Evolutionary conservation across 1,140 invertebrate species (phyloP), one percentile per base, ranked within the genome.

Genomic region (Anthonomus grandis): DNA sequence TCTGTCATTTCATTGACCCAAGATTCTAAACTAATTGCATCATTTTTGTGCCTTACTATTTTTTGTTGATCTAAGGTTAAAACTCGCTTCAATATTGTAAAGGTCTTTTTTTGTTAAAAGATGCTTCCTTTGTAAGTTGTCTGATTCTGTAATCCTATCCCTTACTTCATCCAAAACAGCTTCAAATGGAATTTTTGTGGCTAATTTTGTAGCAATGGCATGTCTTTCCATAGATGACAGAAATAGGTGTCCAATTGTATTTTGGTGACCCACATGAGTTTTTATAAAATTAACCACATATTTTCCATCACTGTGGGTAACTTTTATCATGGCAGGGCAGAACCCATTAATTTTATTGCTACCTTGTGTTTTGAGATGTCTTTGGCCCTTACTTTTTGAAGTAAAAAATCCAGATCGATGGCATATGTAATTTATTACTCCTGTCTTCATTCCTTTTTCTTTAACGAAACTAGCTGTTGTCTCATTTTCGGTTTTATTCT

Each of bases 311-410:
- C 39, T 13, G 21, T 10, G 25, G 27, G 17, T 48, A 17, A 60
- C 46, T 13, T 19, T 51, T 15, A 57, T 60, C 13, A 13, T 19
- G 10, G 44, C 59, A 19, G 53, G 54, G 25, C 54, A 60, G 24
- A 48, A 60, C 18, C 13, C 54, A 57, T 57, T 44, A n/a, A 60
- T 60, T 45, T 60, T 60, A 12, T 52, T 50, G 22, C 36, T 57
- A 12, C 51, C 51, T 41, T 55, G 51, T 15, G 12, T 18, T 47
- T 60, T 60, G 47, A 23, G 45, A 25, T 23, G 36, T 38, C 54
- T 49, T n/a, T 57, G 12, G 3, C 27, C 34, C 23, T 58, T 57
- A 4, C 46, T 42, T 46, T 27, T 60, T 24, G 24, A n/a, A 37
- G 15, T 49, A 21, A 48, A 23, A 15, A 36, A 19, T 8, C 59